Evolutionary conservation across 1,140 invertebrate genomes (phyloP).

Genomic region (Pollicipes pollicipes): DNA sequence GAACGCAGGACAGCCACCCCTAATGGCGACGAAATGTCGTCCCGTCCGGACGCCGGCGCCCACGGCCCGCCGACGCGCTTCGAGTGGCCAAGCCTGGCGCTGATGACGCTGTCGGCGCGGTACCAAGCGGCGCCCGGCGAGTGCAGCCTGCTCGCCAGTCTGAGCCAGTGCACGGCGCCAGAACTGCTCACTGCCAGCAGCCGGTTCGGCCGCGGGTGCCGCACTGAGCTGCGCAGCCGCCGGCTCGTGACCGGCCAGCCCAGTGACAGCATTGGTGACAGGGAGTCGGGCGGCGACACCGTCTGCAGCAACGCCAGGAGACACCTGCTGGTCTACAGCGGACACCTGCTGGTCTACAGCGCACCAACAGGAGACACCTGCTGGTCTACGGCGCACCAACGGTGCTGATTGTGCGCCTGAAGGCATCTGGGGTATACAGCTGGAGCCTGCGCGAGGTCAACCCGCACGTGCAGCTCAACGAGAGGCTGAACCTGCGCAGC

Average conservation of each 20-base stretch:
- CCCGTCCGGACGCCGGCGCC: too few relatives aligned
- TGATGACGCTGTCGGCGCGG: constrained; percentile 22
- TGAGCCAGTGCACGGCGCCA: constrained; percentile 74
- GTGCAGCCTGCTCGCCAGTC: constrained; percentile 60
- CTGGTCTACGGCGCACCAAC: constrained; percentile 76
- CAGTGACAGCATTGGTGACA: not conserved
- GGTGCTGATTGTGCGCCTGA: constrained; percentile 83
- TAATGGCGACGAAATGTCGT: too few relatives aligned
- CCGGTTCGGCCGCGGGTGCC: constrained; percentile 77
- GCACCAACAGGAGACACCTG: constrained; percentile 74
- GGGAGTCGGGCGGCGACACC: constrained; percentile 40
- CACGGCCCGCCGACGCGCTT: not conserved
- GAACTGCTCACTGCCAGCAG: constrained; percentile 79
- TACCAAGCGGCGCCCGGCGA: constrained; percentile 44
- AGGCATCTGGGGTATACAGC: constrained; percentile 58
- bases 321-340: too few relatives aligned
- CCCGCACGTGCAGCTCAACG: constrained; percentile 70
- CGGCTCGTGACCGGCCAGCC: not conserved
- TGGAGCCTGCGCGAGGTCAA: constrained; percentile 54
- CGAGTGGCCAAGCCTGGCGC: constrained; percentile 21
- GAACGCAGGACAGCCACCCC: too few relatives aligned
- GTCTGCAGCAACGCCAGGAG: constrained; percentile 79
- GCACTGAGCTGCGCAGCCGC: constrained; percentile 39
- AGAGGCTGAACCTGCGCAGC: constrained; percentile 74
- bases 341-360: too few relatives aligned